phyloP scores from a whole-genome alignment of 30 jellyfish, hydroid and myxozoan species.

The Aurelia sp. region DNA sequence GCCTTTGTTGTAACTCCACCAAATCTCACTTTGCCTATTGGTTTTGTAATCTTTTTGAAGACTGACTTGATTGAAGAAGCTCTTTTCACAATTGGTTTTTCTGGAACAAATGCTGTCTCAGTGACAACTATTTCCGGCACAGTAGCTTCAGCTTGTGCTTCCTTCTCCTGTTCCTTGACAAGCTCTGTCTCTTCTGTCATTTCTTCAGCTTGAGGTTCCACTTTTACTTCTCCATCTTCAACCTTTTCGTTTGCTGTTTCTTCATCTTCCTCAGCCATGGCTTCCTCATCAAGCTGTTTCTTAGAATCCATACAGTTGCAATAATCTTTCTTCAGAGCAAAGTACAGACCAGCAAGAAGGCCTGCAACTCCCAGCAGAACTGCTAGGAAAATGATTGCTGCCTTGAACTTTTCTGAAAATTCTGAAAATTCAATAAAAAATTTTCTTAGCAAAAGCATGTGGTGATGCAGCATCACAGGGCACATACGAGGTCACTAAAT shows the following conservation, averaged over 20 bases:
- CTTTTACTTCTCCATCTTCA: not conserved
- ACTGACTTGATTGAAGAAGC: slow-evolving; percentile 74
- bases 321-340: slow-evolving; percentile 70
- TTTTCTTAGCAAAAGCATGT: too few relatives aligned
- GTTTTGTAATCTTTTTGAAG: slow-evolving; percentile 77
- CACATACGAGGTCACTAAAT: too few relatives aligned
- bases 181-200: not conserved
- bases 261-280: slow-evolving; percentile 47
- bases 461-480: too few relatives aligned
- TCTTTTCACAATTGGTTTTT: slow-evolving; percentile 43
- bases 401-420: slow-evolving; percentile 55
- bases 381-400: slow-evolving; percentile 82
- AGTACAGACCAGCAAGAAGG: slow-evolving; percentile 60
- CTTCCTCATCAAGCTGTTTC: slow-evolving; percentile 75
- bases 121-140: slow-evolving; percentile 79
- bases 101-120: slow-evolving; percentile 62
- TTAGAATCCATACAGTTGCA: slow-evolving; percentile 71
- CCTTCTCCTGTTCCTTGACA: not conserved
- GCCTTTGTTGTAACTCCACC: slow-evolving; percentile 73
- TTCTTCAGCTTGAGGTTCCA: slow-evolving; percentile 12
- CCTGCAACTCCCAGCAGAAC: slow-evolving; percentile 59
- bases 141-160: slow-evolving; percentile 2
- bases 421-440: slow-evolving; percentile 18
- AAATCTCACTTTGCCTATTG: slow-evolving; percentile 88
- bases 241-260: slow-evolving; percentile 25